Base-by-base conservation (phyloP, 2,888 invertebrate species). In the Lobophora halterata region DNA sequence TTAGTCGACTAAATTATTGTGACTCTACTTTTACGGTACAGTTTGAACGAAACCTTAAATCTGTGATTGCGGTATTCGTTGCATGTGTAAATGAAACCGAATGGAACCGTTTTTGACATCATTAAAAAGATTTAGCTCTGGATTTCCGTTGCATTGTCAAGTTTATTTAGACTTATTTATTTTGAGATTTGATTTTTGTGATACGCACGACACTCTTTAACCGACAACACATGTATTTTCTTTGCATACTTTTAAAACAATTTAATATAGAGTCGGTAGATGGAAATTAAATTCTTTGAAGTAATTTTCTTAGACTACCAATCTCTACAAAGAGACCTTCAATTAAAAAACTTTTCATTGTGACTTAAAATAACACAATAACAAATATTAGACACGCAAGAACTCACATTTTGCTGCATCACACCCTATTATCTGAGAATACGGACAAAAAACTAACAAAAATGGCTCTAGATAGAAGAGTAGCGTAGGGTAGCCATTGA, bases 341-440 rank as follows among this genome's bases (percentile, higher is more conserved):
- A 47, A 44, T 44, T 43, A 32, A 10, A 28, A 24, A 27, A 21
- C 18, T 31, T 1, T 3, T 24, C 16, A 50, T 45, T 47, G 50
- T 43, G 7, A 7, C 10, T 16, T 48, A 46, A 33, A 37, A 27
- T 46, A 43, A 49, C 39, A 52, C 46, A 47, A 55, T 48, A n/a
- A 49, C 47, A 45, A 40, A 52, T 33, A 51, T 49, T 45, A 35
- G 38, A 18, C 38, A 61, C 48, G 57, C 54, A 25, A 43, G 52
- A 64, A 58, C 52, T 64, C 65, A 66, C 70, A 74, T 71, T n/a
- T 65, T 69, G 65, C 71, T 58, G 57, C 66, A 72, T 76, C 66
- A 70, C 68, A 68, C 70, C 63, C 67, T 63, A 73, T 75, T 76
- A 72, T 61, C 51, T 63, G 49, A 67, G 64, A 64, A 67, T 70